Base-by-base conservation (phyloP, 2,888 invertebrate genomes). In the Thyatira batis region DNA sequence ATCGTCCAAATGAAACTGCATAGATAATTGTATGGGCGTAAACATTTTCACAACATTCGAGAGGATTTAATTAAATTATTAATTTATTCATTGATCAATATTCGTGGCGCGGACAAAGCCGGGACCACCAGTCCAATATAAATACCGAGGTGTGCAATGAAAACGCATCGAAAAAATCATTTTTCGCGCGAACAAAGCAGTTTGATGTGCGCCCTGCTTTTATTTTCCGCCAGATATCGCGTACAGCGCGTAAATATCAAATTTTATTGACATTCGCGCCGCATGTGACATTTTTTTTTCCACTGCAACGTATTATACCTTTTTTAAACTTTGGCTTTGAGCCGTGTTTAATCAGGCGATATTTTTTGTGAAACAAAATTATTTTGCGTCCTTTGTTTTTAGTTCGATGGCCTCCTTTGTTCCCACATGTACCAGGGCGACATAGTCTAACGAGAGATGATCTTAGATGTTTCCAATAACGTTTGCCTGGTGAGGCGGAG, bases 241-340 rank as follows among this genome's bases (percentile, higher is more conserved):
- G 64, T 63, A 55, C 60, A 67, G 59, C 73, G 82, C 81, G 85
- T 86, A 85, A 86, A 85, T 80, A 86, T 87, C 82, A 82, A 84
- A 83, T 85, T 86, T 87, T 87, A 89, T 87, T 87, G 87, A 87
- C 83, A 73, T 71, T 75, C 80, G 72, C 75, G 71, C 71, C 67
- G 76, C 70, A 69, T 71, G 76, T 75, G 76, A 69, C 69, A 71
- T 70, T 82, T 84, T 33, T n/a, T 87, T 87, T 82, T 84, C 73
- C 73, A 73, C 58, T 78, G 71, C 72, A 77, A 63, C 78, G 73
- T 74, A 71, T 67, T 64, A 54, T 60, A 58, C 67, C 57, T 56
- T 65, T 67, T 74, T 73, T 50, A 58, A 61, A 62, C 69, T 68
- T 67, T 70, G 30, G 43, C 66, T 69, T 66, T 61, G 60, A 66